A percentile compares a stretch with the other conserved stretches of the same genome.
Evolutionary conservation across 2,888 invertebrate species (phyloP).

Genomic region (Gonocerus acuteangulatus): DNA sequence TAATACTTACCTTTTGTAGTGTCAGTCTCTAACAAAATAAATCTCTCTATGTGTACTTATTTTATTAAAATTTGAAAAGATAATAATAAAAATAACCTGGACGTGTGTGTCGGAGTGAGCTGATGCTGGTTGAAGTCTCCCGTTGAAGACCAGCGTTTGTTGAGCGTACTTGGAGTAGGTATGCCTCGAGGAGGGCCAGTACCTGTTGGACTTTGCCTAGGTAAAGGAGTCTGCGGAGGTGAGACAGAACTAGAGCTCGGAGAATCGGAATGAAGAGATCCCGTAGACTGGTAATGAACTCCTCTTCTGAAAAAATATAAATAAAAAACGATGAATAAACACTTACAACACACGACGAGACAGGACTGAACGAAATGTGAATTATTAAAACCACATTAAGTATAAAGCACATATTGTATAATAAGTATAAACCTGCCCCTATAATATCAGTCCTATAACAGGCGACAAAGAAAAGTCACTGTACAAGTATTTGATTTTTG

Average conservation of each 20-base stretch:
- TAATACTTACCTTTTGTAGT: too few species aligned
- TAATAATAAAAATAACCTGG: constrained; percentile 13
- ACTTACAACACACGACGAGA: background rate
- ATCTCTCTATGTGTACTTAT: too few species aligned
- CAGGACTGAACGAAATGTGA: background rate
- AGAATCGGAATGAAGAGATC: constrained; percentile 61
- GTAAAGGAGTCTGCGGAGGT: constrained; percentile 56
- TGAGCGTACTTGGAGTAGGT: constrained; percentile 40
- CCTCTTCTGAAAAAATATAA: constrained; percentile 54
- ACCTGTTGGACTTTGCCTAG: constrained; percentile 29
- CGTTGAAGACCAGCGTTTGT: constrained; percentile 74
- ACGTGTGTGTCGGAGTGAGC: constrained; percentile 38
- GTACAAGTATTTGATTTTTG: too few species aligned
- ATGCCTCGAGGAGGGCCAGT: constrained; percentile 35
- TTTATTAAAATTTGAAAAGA: too few species aligned
- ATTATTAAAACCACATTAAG: background rate
- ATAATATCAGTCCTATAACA: too few species aligned
- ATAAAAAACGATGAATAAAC: background rate
- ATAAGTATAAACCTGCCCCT: too few species aligned
- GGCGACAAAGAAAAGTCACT: too few species aligned
- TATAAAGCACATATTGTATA: background rate
- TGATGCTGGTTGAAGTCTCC: constrained; percentile 64
- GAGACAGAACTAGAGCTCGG: constrained; percentile 76
- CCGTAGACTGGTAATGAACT: constrained; percentile 74
- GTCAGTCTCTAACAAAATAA: too few species aligned